phyloP scores from a whole-genome alignment of 1,140 invertebrate species.

The Heliothis subflexa region DNA sequence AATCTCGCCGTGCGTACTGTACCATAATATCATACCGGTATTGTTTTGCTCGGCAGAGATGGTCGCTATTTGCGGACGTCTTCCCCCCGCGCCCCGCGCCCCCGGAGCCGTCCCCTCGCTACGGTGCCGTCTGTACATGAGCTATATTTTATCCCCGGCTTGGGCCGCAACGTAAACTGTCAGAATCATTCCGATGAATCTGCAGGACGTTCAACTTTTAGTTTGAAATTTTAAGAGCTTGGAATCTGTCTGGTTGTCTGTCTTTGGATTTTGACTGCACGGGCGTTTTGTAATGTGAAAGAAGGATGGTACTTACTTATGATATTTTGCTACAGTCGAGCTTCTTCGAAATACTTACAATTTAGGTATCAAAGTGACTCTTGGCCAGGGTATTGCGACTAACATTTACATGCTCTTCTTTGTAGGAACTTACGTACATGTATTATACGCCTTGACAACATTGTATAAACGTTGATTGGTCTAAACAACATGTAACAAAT shows the following conservation, averaged over 20 bases:
- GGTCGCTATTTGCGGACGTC: constrained; percentile 81
- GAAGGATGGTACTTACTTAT: background rate
- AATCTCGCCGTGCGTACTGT: constrained; percentile 53
- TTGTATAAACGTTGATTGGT: background rate
- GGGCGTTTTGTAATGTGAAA: background rate
- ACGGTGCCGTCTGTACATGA: constrained; percentile 77
- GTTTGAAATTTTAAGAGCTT: constrained; percentile 65
- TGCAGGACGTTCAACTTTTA: constrained; percentile 81
- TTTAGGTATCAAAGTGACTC: background rate
- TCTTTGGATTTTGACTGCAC: constrained; percentile 46
- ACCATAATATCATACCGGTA: constrained; percentile 81
- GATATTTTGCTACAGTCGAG: background rate
- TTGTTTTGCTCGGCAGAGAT: constrained; percentile 81
- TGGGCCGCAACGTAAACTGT: constrained; percentile 81
- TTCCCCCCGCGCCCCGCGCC: constrained; percentile 54
- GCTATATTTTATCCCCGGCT: constrained; percentile 83
- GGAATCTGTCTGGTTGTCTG: constrained; percentile 34
- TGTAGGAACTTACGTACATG: no score
- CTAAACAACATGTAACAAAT: background rate
- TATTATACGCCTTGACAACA: background rate
- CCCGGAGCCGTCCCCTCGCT: constrained; percentile 53
- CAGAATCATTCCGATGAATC: constrained; percentile 74
- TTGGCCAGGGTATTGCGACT: no score
- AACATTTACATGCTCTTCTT: no score
- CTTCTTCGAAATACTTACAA: background rate